Evolutionary conservation across 2,888 invertebrate species (phyloP).

Genomic region (Physocephala rufipes): DNA sequence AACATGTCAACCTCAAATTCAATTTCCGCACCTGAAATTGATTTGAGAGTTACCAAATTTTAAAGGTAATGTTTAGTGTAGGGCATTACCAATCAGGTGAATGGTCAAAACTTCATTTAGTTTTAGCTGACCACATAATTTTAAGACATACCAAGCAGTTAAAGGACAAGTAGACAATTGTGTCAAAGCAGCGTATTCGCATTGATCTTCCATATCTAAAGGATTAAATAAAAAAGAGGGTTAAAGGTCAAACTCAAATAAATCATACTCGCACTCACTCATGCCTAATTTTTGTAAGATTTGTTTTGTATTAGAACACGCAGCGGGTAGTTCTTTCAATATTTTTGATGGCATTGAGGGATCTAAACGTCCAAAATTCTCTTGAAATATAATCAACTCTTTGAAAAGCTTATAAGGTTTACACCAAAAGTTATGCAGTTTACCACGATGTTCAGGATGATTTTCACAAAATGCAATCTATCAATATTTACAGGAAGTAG

Average conservation of each 20-base stretch:
- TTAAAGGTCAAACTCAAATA: neutral
- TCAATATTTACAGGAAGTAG: neutral
- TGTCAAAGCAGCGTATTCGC: constrained; percentile 72
- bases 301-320: constrained; percentile 55
- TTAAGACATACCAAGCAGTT: constrained; percentile 71
- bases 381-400: constrained; percentile 71
- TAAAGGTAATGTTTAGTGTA: neutral
- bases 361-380: constrained; percentile 69
- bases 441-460: constrained; percentile 67
- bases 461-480: constrained; percentile 69
- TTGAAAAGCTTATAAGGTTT: constrained; percentile 71
- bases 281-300: constrained; percentile 54
- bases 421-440: constrained; percentile 70
- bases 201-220: constrained; percentile 66
- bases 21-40: constrained; percentile 74
- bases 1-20: constrained; percentile 77
- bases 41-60: neutral
- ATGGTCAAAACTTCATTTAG: constrained; percentile 52
- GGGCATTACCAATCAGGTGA: constrained; percentile 57
- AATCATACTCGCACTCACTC: constrained; percentile 46
- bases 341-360: constrained; percentile 70
- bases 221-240: neutral
- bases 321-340: constrained; percentile 52
- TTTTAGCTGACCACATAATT: constrained; percentile 57
- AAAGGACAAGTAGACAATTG: constrained; percentile 74